Conservation (phyloP, 92 coral and sea anemone species). For the Palythoa caribaeorum region DNA sequence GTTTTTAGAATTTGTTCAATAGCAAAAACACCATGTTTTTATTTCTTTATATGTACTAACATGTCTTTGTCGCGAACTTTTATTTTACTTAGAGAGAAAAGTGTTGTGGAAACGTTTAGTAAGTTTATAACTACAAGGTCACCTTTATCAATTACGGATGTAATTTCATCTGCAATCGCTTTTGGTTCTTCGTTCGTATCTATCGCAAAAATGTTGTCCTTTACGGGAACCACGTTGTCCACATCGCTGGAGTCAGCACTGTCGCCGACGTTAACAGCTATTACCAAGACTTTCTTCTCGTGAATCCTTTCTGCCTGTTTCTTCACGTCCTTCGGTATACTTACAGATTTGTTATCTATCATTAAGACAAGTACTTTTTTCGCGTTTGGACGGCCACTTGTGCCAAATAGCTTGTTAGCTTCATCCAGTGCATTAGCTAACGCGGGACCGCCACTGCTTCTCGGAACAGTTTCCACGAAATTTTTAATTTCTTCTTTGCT, state of each 20-base stretch:
- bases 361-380: conserved; percentile 53
- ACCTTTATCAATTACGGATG: conserved; percentile 58
- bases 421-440: conserved; percentile 52
- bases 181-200: conserved; percentile 32
- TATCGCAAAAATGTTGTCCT: conserved; percentile 17
- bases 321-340: conserved; percentile 26
- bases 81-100: too few species aligned
- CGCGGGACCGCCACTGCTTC: conserved; percentile 45
- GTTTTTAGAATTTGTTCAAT: too few species aligned
- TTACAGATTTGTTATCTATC: conserved; percentile 38
- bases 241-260: conserved; percentile 23
- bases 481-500: conserved; percentile 36
- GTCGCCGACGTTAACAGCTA: conserved; percentile 51
- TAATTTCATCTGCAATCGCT: conserved; percentile 34
- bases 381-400: conserved; percentile 46
- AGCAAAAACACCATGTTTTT: too few species aligned
- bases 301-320: conserved; percentile 39
- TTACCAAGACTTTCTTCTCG: conserved; percentile 56
- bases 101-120: neutral
- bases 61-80: too few species aligned
- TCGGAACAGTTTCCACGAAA: conserved; percentile 42
- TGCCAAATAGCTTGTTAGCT: conserved; percentile 52
- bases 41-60: too few species aligned
- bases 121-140: neutral
- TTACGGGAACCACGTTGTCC: conserved; percentile 32